A percentile compares a stretch with the other conserved stretches of the same genome.
Evolutionary conservation across 2,113 vertebrate species (phyloP).

Genomic region (Gymnobelideus leadbeateri): DNA sequence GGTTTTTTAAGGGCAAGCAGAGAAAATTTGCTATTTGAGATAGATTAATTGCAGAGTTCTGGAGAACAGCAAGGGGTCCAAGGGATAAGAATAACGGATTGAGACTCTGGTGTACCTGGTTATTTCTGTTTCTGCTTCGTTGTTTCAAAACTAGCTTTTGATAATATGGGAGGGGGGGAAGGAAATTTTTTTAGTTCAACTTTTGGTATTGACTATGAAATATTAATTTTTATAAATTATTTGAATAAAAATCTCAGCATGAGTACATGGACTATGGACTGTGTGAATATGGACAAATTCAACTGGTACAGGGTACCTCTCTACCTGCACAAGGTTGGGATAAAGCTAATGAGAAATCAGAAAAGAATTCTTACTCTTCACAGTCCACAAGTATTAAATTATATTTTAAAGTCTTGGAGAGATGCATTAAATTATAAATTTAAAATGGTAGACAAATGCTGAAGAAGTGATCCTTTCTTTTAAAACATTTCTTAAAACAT

Average conservation of each 20-base stretch:
- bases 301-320: background rate
- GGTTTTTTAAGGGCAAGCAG: constrained; percentile 22
- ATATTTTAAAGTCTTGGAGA: background rate
- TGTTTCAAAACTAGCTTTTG: constrained; percentile 30
- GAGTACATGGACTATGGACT: background rate
- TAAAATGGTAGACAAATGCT: background rate
- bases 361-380: background rate
- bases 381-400: constrained; percentile 3
- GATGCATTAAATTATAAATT: constrained; percentile 22
- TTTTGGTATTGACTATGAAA: constrained; percentile 17
- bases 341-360: constrained; percentile 1
- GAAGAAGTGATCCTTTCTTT: background rate
- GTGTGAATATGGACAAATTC: too few relatives aligned
- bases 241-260: background rate
- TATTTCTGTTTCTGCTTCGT: constrained; percentile 49
- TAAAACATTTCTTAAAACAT: background rate
- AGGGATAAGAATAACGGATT: background rate
- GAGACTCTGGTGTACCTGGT: background rate
- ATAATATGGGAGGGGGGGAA: background rate
- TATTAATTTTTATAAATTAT: background rate
- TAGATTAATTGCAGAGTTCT: background rate
- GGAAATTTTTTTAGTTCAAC: constrained; percentile 7
- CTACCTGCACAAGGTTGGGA: background rate
- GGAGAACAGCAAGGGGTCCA: background rate
- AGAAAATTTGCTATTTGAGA: background rate